Base-by-base conservation (phyloP, 2,113 vertebrate genomes). In the Hyla sarda region DNA sequence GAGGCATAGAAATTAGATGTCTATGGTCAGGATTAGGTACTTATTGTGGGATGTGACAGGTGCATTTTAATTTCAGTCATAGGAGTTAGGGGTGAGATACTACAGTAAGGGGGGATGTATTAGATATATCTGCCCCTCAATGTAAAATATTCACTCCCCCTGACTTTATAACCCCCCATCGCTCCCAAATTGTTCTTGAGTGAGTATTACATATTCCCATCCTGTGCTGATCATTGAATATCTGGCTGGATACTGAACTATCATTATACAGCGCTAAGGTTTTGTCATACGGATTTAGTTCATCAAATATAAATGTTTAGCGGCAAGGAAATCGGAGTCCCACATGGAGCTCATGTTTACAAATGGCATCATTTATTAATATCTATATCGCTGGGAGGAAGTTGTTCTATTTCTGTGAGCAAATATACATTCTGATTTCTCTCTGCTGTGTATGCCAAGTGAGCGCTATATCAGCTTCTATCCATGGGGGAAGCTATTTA, bases 331-430 rank as follows among this genome's bases (percentile, higher is more conserved):
- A 62, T 37, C 23, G 28, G 17, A 72, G 21, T 72, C 74, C 74
- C 65, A 78, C 37, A 80, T 73, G 87, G 62, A 71, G 34, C 37
- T 80, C 28, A 28, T 84, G 65, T 87, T 47, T 77, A 79, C 65
- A 47, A 73, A 73, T 67, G 19, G 41, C 30, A 83, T 60, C 62
- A 34, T 37, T 87, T 84, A 79, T 78, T 78, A 60, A 84, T 58
- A 19, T 80, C 50, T 78, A 32, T 65, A 60, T 47, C 8, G 75
- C 87, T 79, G 16, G 58, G 71, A 72, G 75, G 73, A 37, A 85
- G 62, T 69, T 52, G 28, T 60, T 84, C 62, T 80, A 60, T 67
- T 72, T 84, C 60, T 58, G 67, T 80, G 23, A 32, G 12, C 25
- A 84, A 41, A 84, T 80, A 48, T 56, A 88, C 67, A 48, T 73